These are phyloP conservation scores for Dendrolimus pini DNA, from an alignment of 2,888 invertebrate genomes.

Conservation along the genomic window DNA sequence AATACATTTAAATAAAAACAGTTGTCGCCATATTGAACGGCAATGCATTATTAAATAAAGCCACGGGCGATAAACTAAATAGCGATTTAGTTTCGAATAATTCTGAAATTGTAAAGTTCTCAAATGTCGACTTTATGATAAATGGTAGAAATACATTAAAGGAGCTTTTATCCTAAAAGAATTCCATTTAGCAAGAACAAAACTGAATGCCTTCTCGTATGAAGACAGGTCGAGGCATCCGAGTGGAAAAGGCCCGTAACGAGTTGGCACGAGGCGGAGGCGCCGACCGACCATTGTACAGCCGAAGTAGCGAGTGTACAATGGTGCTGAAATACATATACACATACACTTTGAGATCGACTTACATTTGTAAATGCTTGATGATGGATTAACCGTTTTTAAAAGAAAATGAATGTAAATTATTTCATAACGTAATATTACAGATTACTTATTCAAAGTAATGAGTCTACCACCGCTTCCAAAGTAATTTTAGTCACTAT, in stretches of 20 bases:
- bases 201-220: background rate
- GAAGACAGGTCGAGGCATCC: slow-evolving; percentile 6
- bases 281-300: slow-evolving; percentile 5
- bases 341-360: background rate
- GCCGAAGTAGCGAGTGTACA: background rate
- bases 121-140: background rate
- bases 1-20: no score
- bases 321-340: background rate
- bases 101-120: no score
- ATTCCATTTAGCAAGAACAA: background rate
- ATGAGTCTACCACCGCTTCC: no score
- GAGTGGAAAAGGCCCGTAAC: slow-evolving; percentile 26
- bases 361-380: background rate
- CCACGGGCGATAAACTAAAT: no score
- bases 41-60: no score
- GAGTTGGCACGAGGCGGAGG: slow-evolving; percentile 28
- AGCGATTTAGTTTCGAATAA: no score
- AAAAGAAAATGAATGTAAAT: no score
- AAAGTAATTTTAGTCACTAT: no score
- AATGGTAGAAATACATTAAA: slow-evolving; percentile 8
- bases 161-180: background rate
- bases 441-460: no score
- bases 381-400: no score
- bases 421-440: no score
- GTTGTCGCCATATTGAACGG: no score